These are phyloP conservation scores for Struthidea cinerea DNA, from an alignment of 2,113 vertebrate species.

Conservation along the genomic window DNA sequence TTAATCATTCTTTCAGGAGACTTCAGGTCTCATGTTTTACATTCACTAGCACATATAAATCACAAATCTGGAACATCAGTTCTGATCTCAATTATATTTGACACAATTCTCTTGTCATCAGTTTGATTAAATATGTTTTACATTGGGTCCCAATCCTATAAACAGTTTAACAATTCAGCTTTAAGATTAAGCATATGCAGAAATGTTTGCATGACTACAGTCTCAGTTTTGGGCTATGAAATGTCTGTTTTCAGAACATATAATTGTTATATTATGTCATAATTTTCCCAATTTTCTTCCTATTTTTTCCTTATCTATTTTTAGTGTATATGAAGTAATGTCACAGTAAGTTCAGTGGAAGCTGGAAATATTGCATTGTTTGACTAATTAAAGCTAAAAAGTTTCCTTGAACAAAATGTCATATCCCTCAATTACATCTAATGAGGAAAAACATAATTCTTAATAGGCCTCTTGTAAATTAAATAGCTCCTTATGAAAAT, in stretches of 20 bases:
- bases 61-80: neutral
- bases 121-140: neutral
- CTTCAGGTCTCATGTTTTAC: constrained; percentile 7
- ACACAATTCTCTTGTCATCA: constrained; percentile 20
- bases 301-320: neutral
- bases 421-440: constrained; percentile 54
- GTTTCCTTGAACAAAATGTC: constrained; percentile 59
- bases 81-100: constrained; percentile 28
- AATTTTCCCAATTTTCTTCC: neutral
- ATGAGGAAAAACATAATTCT: constrained; percentile 56
- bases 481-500: constrained; percentile 46
- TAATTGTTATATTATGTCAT: neutral
- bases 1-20: constrained; percentile 45
- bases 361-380: constrained; percentile 39
- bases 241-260: neutral
- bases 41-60: neutral
- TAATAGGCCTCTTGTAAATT: constrained; percentile 55
- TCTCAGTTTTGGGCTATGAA: neutral
- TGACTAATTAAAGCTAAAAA: constrained; percentile 54
- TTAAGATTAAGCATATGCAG: neutral
- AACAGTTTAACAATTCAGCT: neutral
- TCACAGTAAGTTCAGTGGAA: neutral
- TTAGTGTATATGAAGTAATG: neutral
- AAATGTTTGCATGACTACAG: neutral
- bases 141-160: neutral